phyloP scores from a whole-genome alignment of 2,888 invertebrate genomes.

The Rotaria sp. region DNA sequence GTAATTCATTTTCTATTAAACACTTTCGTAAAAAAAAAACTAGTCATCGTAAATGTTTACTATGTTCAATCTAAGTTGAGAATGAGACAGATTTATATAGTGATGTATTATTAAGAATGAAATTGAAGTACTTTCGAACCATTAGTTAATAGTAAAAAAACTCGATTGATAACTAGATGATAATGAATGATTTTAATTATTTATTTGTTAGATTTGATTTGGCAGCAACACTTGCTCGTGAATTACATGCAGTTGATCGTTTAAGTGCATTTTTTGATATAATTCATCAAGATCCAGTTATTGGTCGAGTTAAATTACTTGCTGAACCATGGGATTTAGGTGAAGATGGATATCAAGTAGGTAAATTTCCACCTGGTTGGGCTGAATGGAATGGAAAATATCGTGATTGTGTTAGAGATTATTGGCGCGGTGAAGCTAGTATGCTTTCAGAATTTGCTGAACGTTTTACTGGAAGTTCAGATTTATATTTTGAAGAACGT shows the following conservation, averaged over 20 bases:
- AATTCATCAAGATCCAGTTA: conserved; percentile 3
- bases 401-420: not conserved
- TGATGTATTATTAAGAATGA: no score
- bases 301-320: not conserved
- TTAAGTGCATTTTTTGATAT: not conserved
- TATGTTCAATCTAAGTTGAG: no score
- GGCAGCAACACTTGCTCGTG: not conserved
- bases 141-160: no score
- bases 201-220: not conserved
- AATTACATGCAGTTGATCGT: not conserved
- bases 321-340: not conserved
- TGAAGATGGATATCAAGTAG: not conserved
- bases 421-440: not conserved
- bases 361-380: not conserved
- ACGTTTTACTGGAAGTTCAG: not conserved
- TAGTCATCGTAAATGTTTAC: no score
- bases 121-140: no score
- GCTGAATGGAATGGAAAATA: conserved; percentile 18
- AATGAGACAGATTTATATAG: no score
- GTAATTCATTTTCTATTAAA: not conserved
- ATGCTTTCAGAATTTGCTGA: not conserved
- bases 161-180: no score
- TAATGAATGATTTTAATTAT: no score
- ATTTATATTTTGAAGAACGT: not conserved
- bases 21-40: no score